These are phyloP conservation scores for Phrynocephalus vlangalii DNA, from an alignment of 2,797 vertebrate species.

Conservation along the genomic window DNA sequence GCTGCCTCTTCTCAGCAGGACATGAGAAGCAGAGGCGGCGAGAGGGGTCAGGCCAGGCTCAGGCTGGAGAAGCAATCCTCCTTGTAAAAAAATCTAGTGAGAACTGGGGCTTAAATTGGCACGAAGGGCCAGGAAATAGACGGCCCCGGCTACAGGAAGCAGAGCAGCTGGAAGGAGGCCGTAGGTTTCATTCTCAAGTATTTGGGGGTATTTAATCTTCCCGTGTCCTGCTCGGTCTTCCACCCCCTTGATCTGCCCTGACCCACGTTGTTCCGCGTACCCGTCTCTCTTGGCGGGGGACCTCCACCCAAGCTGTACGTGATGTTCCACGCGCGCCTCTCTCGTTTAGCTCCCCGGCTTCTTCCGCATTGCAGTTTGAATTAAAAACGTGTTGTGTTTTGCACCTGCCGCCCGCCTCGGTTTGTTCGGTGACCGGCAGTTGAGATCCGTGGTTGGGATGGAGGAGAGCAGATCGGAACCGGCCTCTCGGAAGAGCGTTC, in stretches of 20 bases:
- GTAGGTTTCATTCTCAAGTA: not conserved
- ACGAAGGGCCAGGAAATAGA: no score
- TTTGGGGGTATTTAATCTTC: not conserved
- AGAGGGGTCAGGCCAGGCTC: not conserved
- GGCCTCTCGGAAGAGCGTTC: no score
- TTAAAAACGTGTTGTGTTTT: constrained; percentile 75
- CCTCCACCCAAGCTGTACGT: not conserved
- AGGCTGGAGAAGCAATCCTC: not conserved
- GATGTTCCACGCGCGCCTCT: fast-evolving
- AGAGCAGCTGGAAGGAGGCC: not conserved
- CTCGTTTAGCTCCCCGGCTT: not conserved
- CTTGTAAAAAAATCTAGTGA: no score
- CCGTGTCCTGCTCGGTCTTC: not conserved
- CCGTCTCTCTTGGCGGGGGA: not conserved
- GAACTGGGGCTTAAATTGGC: no score
- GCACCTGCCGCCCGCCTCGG: constrained; percentile 57
- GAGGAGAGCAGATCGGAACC: no score
- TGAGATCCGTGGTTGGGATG: no score
- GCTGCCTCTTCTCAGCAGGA: no score
- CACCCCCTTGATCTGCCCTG: not conserved
- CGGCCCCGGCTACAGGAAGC: no score
- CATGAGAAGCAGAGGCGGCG: not conserved
- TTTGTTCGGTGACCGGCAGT: constrained; percentile 27
- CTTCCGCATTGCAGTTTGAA: constrained; percentile 57
- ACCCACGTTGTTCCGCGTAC: not conserved